Conservation (phyloP, 2,113 vertebrate species). For the Pomatorhinus ruficollis region DNA sequence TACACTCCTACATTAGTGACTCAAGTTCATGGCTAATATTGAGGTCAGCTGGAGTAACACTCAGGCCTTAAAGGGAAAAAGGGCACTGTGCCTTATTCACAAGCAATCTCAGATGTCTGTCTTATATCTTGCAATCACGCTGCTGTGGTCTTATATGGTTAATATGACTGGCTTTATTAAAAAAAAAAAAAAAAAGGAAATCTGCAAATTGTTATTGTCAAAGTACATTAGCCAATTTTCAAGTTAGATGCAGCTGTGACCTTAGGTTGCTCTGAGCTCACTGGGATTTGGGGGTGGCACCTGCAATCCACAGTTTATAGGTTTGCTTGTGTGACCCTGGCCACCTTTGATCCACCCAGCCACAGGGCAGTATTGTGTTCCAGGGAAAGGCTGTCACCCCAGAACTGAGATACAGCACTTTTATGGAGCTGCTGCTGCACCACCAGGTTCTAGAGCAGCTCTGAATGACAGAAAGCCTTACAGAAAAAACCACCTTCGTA, state of each 20-base stretch:
- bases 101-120: not conserved
- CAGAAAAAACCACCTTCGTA: not conserved
- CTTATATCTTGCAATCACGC: not conserved
- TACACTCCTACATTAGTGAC: not conserved
- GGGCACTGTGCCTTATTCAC: not conserved
- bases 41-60: conserved; percentile 54
- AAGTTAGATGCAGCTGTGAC: conserved; percentile 31
- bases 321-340: not conserved
- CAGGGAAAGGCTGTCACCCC: not conserved
- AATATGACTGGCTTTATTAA: conserved; percentile 58
- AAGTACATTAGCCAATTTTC: conserved; percentile 43
- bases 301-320: conserved; percentile 7
- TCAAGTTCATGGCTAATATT: conserved; percentile 65
- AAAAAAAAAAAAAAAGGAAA: conserved; percentile 20
- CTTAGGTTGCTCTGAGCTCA: conserved; percentile 24
- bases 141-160: conserved; percentile 12
- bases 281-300: conserved; percentile 40
- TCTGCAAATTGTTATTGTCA: conserved; percentile 49
- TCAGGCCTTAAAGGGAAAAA: conserved; percentile 43
- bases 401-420: not conserved
- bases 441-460: not conserved
- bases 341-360: not conserved
- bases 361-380: not conserved
- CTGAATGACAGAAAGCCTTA: not conserved
- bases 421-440: not conserved